These are phyloP conservation scores for Agrotis puta DNA, from an alignment of 2,888 invertebrate genomes.

Conservation along the genomic window DNA sequence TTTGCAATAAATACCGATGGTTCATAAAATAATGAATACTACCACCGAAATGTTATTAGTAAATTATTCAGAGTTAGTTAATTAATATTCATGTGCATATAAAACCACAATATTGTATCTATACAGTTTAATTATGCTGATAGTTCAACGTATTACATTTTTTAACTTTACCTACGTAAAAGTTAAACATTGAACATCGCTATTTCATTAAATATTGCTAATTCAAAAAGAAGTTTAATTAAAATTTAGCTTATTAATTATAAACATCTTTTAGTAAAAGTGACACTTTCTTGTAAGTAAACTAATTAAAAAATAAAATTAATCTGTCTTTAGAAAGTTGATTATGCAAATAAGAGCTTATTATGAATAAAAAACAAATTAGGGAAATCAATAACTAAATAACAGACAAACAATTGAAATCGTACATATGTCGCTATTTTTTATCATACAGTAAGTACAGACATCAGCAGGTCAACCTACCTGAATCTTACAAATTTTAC, in stretches of 20 bases:
- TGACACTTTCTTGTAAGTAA: too few relatives aligned
- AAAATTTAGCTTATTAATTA: background rate
- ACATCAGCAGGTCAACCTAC: too few relatives aligned
- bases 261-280: background rate
- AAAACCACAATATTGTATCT: conserved; percentile 21
- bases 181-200: background rate
- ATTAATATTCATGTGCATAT: conserved; percentile 40
- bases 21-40: conserved; percentile 44
- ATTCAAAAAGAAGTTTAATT: too few relatives aligned
- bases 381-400: too few relatives aligned
- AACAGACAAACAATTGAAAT: too few relatives aligned
- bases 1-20: conserved; percentile 9
- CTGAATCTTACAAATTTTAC: too few relatives aligned
- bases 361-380: too few relatives aligned
- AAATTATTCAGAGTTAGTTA: conserved; percentile 38
- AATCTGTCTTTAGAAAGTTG: too few relatives aligned
- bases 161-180: background rate
- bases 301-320: too few relatives aligned
- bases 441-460: too few relatives aligned
- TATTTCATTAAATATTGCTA: background rate
- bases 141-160: background rate
- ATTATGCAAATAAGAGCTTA: too few relatives aligned
- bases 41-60: conserved; percentile 25
- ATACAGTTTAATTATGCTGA: background rate
- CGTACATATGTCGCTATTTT: too few relatives aligned